These are phyloP conservation scores for Xanthia icteritia DNA, from an alignment of 2,888 invertebrate genomes.

Conservation along the genomic window DNA sequence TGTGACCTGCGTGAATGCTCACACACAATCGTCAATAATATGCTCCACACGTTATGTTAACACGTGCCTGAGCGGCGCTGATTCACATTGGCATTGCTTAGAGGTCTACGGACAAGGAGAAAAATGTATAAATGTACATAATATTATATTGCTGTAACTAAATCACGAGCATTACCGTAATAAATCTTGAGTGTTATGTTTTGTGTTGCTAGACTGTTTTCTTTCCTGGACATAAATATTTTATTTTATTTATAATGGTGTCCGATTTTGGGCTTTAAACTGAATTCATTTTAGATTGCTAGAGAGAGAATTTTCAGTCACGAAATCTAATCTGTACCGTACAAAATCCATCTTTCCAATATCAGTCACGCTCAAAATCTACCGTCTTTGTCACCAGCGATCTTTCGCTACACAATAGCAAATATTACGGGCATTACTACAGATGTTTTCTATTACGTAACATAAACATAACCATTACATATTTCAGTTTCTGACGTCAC, in stretches of 20 bases:
- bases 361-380: constrained; percentile 3
- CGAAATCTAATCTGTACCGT: not conserved
- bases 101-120: constrained; percentile 45
- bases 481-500: constrained; percentile 84
- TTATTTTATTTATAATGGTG: not conserved
- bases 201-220: not conserved
- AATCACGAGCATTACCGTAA: constrained; percentile 17
- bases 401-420: constrained; percentile 10
- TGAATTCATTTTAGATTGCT: not conserved
- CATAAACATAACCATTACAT: constrained; percentile 44
- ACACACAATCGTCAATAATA: constrained; percentile 40
- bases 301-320: not conserved
- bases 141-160: constrained; percentile 4
- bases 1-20: constrained; percentile 31
- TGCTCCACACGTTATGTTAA: constrained; percentile 44
- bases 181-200: constrained; percentile 18
- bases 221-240: not conserved
- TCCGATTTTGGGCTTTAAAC: not conserved
- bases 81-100: constrained; percentile 45
- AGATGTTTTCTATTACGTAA: constrained; percentile 38
- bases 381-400: not conserved
- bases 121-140: constrained; percentile 35
- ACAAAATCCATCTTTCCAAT: not conserved
- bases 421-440: not conserved
- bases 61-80: constrained; percentile 42